Evolutionary conservation across 2,797 vertebrate species (phyloP), one percentile per base, ranked within the genome.

Genomic region (Tadarida brasiliensis): DNA sequence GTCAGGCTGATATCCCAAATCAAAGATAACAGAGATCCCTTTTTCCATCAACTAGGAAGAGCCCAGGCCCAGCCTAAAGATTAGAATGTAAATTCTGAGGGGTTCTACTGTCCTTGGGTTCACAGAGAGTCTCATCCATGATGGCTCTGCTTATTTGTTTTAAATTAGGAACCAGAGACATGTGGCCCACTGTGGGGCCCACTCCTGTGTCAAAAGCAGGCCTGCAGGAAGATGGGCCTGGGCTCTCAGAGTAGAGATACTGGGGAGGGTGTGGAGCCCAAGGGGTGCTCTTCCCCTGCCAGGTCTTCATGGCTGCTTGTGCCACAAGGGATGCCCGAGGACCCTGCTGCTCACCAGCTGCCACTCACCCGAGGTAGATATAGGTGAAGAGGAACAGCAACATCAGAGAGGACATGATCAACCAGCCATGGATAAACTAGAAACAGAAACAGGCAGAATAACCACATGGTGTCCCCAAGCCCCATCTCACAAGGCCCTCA

Each of bases 381-480:
- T 99, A 99, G 96, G 99, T 99, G 98, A 99, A 99, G 98, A 99
- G 99, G 98, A 99, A 99, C 63, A 99, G 99, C 97, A 99, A 95
- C 99, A 99, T 99, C 97, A 99, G 98, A 33, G 99, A 99, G 7
- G 99, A 99, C 94, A 99, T 98, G 98, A 99, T 99, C 98, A 99
- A 97, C 99, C 99, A 99, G 77, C 99, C 99, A 0, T 99, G 99
- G 98, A 99, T 99, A 96, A 99, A 99, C 99, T 99, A 92, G 49
- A 82, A 35, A 90, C 96, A 65, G 57, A 90, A 86, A 97, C 12
- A 74, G 70, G 97, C 89, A 26, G 91, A 4, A 77, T 7, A 3
- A 24, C 54, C 57, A 15, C 0, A 7, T 22, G 22, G 7, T 3
- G 16, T 4, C 51, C 70, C 74, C 47, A n/a, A 22, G 19, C 24